Evolutionary conservation across 2,797 vertebrate species (phyloP).

Genomic region (Anas acuta): DNA sequence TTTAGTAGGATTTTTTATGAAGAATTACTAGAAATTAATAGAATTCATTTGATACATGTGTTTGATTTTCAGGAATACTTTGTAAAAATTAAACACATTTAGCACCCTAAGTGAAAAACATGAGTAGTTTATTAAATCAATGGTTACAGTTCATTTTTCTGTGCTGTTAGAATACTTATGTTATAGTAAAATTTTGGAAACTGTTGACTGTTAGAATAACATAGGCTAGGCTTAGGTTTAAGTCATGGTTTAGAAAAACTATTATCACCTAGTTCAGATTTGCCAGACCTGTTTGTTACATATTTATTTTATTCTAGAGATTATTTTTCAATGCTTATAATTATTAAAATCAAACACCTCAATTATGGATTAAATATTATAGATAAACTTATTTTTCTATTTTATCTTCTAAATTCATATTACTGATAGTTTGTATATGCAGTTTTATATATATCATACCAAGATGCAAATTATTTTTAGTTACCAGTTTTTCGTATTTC

Average conservation of each 20-base stretch:
- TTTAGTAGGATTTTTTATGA: neutral
- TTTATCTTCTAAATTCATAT: neutral
- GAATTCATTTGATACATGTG: neutral
- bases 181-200: neutral
- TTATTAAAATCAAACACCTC: neutral
- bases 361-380: neutral
- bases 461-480: neutral
- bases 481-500: slow-evolving; percentile 80
- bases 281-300: neutral
- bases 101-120: neutral
- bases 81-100: neutral
- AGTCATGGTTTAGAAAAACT: neutral
- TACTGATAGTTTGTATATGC: neutral
- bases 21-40: neutral
- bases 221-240: neutral
- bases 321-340: neutral
- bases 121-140: neutral
- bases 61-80: neutral
- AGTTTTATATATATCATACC: neutral
- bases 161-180: neutral
- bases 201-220: neutral
- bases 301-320: neutral
- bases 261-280: neutral
- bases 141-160: neutral
- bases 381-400: neutral